Percentiles rank a stretch among this genome's conserved stretches.
Evolutionary conservation across 2,113 vertebrate genomes (phyloP).

Genomic region (Cranoglanis bouderius): DNA sequence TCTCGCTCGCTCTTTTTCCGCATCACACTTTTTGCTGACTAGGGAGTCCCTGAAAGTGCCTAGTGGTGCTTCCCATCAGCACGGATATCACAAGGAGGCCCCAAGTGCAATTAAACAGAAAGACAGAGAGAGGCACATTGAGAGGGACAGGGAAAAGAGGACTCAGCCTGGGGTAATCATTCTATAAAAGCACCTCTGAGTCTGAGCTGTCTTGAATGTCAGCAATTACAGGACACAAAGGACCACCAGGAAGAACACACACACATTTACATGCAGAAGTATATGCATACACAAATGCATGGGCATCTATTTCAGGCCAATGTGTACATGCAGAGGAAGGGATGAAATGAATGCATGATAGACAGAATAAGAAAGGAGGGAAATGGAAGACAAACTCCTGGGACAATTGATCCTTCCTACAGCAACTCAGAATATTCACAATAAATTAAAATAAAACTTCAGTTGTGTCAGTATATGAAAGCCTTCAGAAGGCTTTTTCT

Average conservation of each 20-base stretch:
- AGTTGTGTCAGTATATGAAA: background rate
- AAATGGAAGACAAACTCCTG: background rate
- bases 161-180: conserved; percentile 31
- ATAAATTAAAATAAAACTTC: background rate
- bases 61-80: conserved; percentile 35
- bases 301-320: background rate
- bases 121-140: conserved; percentile 42
- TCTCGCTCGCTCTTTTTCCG: background rate
- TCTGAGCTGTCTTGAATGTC: conserved; percentile 24
- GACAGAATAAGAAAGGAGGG: background rate
- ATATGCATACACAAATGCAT: background rate
- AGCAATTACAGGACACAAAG: conserved; percentile 15
- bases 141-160: conserved; percentile 50
- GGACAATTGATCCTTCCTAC: background rate
- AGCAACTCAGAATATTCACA: background rate
- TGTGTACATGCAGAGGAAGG: background rate
- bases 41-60: conserved; percentile 44
- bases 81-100: conserved; percentile 42
- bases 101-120: conserved; percentile 48
- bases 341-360: background rate
- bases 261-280: background rate
- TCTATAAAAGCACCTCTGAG: conserved; percentile 22
- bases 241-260: background rate
- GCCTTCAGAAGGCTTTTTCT: background rate
- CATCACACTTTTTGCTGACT: conserved; percentile 50